Evolutionary conservation across 2,113 vertebrate species (phyloP), one percentile per base, ranked within the genome.

Genomic region (Telmatochromis sp.): DNA sequence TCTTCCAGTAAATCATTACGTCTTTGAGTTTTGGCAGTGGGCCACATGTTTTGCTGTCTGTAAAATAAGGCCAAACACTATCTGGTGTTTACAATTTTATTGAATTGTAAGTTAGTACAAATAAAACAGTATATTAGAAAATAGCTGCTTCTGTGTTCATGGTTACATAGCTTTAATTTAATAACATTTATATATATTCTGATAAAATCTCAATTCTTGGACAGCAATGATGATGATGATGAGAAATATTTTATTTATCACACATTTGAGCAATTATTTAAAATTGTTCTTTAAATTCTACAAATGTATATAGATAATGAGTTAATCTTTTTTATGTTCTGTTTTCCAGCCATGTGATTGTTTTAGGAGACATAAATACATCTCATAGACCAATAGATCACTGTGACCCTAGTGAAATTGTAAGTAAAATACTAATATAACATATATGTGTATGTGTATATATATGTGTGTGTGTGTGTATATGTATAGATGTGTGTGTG

Each of bases 361-460:
- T 98, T 90, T 93, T 98, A 91, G 98, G 98, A 73, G 98, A 98
- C 84, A 91, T 98, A 75, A 98, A 98, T 84, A 98, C 97, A 21
- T 97, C 98, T 60, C 97, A 98, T 60, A 95, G 91, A 57, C 96
- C 88, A 26, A 97, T 98, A 89, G 98, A 98, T 92, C 97, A 98
- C 93, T 98, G 98, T 91, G 97, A 98, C 86, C 97, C 97, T 31
- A 89, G 83, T 87, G 96, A 97, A 65, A 86, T 94, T 93, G 97
- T 97, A 96, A 97, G 97, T 96, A 84, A 60, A 63, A 28, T 10
- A 6, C 54, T 19, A 37, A 35, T 86, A 21, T 55, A 19, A 65
- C 19, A 65, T 60, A 17, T 31, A 4, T 60, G 8, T 60, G 14
- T 60, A 3, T 58, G 4, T 28, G 0, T 26, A 7, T 54, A 4